Percentiles rank a stretch among this genome's conserved stretches.
These are phyloP conservation scores for Meloe dianella DNA, from an alignment of 2,888 invertebrate species.

Conservation along the genomic window DNA sequence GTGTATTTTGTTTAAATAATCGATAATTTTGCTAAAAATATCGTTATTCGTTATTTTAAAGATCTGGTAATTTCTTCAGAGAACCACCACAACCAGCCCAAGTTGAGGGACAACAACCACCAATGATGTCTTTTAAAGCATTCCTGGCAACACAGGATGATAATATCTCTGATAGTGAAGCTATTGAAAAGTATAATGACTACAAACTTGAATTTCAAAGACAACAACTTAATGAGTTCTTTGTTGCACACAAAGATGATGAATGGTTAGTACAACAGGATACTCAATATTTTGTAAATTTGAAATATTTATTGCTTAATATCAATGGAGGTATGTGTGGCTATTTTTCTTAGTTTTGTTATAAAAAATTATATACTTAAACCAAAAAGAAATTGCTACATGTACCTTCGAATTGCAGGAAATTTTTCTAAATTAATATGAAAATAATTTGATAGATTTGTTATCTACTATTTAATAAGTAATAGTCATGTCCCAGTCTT, in stretches of 20 bases:
- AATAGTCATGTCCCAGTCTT: slow-evolving; percentile 32
- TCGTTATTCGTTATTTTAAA: slow-evolving; percentile 43
- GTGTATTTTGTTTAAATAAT: slow-evolving; percentile 35
- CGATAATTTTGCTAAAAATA: slow-evolving; percentile 21
- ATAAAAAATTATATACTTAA: neutral
- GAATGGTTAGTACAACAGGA: slow-evolving; percentile 85
- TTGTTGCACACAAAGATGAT: slow-evolving; percentile 98
- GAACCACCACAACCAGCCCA: slow-evolving; percentile 60
- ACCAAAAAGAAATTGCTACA: slow-evolving; percentile 17
- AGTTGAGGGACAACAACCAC: slow-evolving; percentile 75
- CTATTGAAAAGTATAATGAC: slow-evolving; percentile 95
- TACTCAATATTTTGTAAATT: neutral
- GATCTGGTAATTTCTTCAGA: slow-evolving; percentile 59
- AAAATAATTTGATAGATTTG: slow-evolving; percentile 20
- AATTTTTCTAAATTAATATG: slow-evolving; percentile 16
- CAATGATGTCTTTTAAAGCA: slow-evolving; percentile 97
- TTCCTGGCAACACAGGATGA: slow-evolving; percentile 97
- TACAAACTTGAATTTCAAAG: slow-evolving; percentile 97
- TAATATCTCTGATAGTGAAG: slow-evolving; percentile 95
- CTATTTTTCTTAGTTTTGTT: neutral
- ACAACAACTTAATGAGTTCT: slow-evolving; percentile 97
- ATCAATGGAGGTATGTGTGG: slow-evolving; percentile 26
- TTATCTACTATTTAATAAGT: slow-evolving; percentile 16
- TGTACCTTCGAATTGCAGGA: slow-evolving; percentile 22
- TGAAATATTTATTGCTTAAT: slow-evolving; percentile 17